Evolutionary conservation across 1,140 invertebrate species (phyloP).

Genomic region (Lineus longissimus): DNA sequence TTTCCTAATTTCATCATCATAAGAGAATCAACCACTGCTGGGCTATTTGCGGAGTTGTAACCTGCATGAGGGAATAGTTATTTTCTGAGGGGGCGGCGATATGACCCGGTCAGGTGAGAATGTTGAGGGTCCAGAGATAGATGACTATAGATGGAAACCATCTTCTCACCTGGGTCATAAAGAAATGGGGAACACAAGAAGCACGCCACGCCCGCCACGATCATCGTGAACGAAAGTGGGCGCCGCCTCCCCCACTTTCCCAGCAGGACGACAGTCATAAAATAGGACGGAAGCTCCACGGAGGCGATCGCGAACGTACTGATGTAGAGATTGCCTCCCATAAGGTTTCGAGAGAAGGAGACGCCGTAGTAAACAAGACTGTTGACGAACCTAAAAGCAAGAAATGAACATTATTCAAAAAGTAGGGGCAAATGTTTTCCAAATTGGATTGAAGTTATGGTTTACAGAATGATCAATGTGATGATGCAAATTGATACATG

Average conservation of each 20-base stretch:
- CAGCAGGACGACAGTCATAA: background rate
- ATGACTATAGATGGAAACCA: no score
- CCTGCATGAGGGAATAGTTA: no score
- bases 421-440: background rate
- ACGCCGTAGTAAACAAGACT: conserved; percentile 1
- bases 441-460: background rate
- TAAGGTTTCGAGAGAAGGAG: background rate
- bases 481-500: no score
- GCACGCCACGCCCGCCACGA: conserved; percentile 62
- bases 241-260: conserved; percentile 52
- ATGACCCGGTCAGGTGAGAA: no score
- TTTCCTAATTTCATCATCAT: background rate
- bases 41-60: no score
- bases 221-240: conserved; percentile 67
- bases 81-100: no score
- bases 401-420: background rate
- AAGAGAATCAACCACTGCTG: background rate
- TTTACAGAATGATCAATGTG: no score
- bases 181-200: background rate
- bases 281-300: background rate
- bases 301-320: background rate
- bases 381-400: conserved; percentile 2
- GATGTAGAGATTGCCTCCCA: background rate
- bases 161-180: no score
- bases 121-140: no score